Conservation (phyloP, 2,888 invertebrate genomes). For the Clostera curtula region DNA sequence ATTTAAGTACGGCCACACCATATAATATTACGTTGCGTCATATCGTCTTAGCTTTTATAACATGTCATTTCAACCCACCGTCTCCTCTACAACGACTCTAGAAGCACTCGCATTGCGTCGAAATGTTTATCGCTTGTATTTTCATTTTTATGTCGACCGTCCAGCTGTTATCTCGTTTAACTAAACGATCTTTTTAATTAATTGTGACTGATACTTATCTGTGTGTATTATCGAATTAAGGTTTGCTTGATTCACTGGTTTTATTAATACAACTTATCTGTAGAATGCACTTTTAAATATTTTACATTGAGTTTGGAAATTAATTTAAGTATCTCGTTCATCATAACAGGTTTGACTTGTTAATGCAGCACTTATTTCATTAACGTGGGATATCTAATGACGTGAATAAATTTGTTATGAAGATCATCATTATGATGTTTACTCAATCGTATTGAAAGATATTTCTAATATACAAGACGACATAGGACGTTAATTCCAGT, state of each 20-base stretch:
- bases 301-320: not conserved
- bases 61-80: too few species aligned
- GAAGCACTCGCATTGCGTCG: constrained; percentile 5
- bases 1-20: too few species aligned
- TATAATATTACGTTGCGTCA: too few species aligned
- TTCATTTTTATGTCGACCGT: constrained; percentile 5
- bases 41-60: too few species aligned
- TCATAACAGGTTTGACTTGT: constrained; percentile 1
- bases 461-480: too few species aligned
- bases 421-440: too few species aligned
- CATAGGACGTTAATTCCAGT: too few species aligned
- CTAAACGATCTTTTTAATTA: constrained; percentile 10
- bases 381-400: too few species aligned
- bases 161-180: constrained; percentile 8
- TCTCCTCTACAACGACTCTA: constrained; percentile 8
- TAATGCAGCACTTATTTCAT: too few species aligned
- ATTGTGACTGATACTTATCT: constrained; percentile 3
- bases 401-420: too few species aligned
- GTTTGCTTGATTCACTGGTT: not conserved
- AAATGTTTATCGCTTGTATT: constrained; percentile 5
- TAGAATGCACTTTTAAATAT: constrained; percentile 1
- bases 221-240: constrained; percentile 3
- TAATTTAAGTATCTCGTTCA: constrained; percentile 1
- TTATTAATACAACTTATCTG: constrained; percentile 1
- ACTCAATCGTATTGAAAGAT: too few species aligned